Evolutionary conservation across 1,140 invertebrate species (phyloP).

Genomic region (Cepaea nemoralis): DNA sequence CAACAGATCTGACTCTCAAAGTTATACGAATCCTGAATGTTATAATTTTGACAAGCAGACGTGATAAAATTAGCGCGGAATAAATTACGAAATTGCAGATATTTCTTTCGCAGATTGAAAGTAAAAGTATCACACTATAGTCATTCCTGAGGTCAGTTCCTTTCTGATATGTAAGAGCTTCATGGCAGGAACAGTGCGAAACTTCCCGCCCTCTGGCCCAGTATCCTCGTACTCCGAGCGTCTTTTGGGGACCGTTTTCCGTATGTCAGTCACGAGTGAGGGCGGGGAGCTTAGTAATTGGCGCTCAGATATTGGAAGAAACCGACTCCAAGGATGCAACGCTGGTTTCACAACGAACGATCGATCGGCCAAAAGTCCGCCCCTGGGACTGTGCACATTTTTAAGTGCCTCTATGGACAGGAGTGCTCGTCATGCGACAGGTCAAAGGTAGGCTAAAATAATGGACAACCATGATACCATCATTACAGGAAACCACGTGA

Average conservation of each 20-base stretch:
- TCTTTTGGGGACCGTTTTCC: neutral
- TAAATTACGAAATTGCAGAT: no score
- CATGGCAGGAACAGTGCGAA: neutral
- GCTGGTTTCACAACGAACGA: neutral
- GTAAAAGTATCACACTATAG: no score
- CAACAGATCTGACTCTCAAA: no score
- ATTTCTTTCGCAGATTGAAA: no score
- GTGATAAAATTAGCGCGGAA: no score
- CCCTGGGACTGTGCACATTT: neutral
- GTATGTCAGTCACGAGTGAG: constrained; percentile 1
- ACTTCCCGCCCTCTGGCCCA: constrained; percentile 13
- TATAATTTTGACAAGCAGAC: no score
- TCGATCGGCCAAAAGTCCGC: constrained; percentile 23
- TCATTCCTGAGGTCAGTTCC: no score
- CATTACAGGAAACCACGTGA: no score
- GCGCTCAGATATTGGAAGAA: constrained; percentile 35
- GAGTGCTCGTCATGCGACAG: neutral
- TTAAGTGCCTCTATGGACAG: neutral
- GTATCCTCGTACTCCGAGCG: neutral
- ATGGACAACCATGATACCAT: no score
- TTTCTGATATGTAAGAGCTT: no score
- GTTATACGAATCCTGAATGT: no score
- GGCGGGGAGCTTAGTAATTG: constrained; percentile 16
- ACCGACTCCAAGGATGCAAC: neutral
- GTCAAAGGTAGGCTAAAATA: neutral